Evolutionary conservation across 2,113 vertebrate species (phyloP).

Genomic region (Sylvia atricapilla): DNA sequence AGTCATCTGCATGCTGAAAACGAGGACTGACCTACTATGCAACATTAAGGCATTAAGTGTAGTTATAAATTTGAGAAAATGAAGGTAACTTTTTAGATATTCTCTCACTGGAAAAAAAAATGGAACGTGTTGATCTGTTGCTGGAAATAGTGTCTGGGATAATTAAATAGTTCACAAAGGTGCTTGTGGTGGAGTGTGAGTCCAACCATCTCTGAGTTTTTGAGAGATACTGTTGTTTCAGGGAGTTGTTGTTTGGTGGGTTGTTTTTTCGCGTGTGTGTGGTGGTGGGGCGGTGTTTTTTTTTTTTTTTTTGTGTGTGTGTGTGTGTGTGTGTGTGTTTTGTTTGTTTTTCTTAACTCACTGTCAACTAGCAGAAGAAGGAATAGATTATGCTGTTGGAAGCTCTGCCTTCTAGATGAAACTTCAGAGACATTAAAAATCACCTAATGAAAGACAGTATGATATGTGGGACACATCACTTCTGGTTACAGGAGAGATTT

Average conservation of each 20-base stretch:
- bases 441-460: neutral
- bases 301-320: neutral
- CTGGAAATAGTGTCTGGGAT: neutral
- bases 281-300: too few species aligned
- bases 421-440: neutral
- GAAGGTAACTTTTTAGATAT: neutral
- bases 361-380: neutral
- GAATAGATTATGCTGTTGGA: neutral
- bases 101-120: neutral
- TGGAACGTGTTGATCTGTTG: neutral
- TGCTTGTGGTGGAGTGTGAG: neutral
- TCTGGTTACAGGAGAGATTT: neutral
- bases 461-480: neutral
- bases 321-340: neutral
- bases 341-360: neutral
- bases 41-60: neutral
- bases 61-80: neutral
- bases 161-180: neutral
- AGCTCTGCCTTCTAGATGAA: neutral
- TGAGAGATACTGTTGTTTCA: neutral
- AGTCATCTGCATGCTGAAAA: neutral
- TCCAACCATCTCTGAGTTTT: neutral
- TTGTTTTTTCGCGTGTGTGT: too few species aligned
- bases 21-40: neutral
- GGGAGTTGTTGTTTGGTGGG: too few species aligned